phyloP scores from a whole-genome alignment of 2,113 vertebrate genomes.

The Anguilla rostrata region DNA sequence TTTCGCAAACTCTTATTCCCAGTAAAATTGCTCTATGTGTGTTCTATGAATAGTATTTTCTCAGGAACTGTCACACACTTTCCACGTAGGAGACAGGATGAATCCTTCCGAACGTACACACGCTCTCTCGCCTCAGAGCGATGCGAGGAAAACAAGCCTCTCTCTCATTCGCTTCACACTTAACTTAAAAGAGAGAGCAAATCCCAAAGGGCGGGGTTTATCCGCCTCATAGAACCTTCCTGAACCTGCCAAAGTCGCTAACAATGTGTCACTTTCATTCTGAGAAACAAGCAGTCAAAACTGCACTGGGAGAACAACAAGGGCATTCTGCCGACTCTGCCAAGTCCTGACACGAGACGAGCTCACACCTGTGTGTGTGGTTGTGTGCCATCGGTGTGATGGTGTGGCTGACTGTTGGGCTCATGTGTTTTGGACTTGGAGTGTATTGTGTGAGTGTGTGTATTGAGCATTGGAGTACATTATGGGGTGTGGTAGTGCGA shows the following conservation, averaged over 20 bases:
- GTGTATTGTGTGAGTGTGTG: too few species aligned
- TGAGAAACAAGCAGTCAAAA: slow-evolving; percentile 28
- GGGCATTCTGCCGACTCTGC: slow-evolving; percentile 14
- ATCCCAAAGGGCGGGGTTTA: slow-evolving; percentile 31
- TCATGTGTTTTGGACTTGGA: too few species aligned
- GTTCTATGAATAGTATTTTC: neutral
- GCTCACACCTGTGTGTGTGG: too few species aligned
- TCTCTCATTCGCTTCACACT: neutral
- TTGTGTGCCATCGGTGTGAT: too few species aligned
- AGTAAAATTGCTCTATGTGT: neutral
- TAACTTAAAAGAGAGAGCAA: slow-evolving; percentile 13
- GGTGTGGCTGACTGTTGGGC: too few species aligned
- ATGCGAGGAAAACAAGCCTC: slow-evolving; percentile 47
- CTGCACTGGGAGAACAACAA: slow-evolving; percentile 16
- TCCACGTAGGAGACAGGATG: slow-evolving; percentile 48
- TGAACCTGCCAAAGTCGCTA: slow-evolving; percentile 28
- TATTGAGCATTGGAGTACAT: too few species aligned
- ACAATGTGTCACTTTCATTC: slow-evolving; percentile 35
- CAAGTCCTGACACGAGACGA: too few species aligned
- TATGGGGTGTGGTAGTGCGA: too few species aligned
- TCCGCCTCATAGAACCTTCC: slow-evolving; percentile 22
- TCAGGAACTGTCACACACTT: slow-evolving; percentile 42
- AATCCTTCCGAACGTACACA: slow-evolving; percentile 35
- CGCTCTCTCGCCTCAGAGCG: slow-evolving; percentile 48
- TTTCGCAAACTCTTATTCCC: neutral